A percentile compares a stretch with the other conserved stretches of the same genome.
Evolutionary conservation across 2,113 vertebrate genomes (phyloP).

Genomic region (Formicarius rufipectus): DNA sequence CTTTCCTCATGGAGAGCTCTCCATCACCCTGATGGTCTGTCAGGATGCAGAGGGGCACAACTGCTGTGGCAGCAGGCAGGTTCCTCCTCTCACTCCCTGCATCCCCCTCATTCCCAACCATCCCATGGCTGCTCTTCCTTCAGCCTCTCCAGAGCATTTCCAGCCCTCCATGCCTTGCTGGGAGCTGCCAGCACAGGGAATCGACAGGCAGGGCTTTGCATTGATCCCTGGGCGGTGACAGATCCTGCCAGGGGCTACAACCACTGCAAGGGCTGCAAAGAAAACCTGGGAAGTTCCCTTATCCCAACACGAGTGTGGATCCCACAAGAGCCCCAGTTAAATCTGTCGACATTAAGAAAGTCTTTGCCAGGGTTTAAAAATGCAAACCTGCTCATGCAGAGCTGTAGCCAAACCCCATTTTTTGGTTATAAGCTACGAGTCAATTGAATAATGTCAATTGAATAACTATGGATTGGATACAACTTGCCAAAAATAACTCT

Average conservation of each 20-base stretch:
- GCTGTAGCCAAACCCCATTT: background rate
- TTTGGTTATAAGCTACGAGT: background rate
- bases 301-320: background rate
- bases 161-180: background rate
- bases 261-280: background rate
- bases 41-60: background rate
- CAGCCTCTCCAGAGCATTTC: background rate
- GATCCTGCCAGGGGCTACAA: background rate
- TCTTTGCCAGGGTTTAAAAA: background rate
- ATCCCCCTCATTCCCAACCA: background rate
- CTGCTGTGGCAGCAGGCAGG: background rate
- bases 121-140: background rate
- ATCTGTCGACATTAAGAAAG: background rate
- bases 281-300: background rate
- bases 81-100: background rate
- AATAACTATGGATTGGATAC: constrained; percentile 34
- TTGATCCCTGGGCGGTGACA: background rate
- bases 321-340: background rate
- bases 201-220: background rate
- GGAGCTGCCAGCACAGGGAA: background rate
- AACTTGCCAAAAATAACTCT: constrained; percentile 46
- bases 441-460: constrained; percentile 56
- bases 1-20: background rate
- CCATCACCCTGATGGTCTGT: background rate
- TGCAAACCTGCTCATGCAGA: background rate